A percentile compares a stretch with the other conserved stretches of the same genome.
Evolutionary conservation across 2,113 vertebrate genomes (phyloP).

Genomic region (Oophaga pumilio): DNA sequence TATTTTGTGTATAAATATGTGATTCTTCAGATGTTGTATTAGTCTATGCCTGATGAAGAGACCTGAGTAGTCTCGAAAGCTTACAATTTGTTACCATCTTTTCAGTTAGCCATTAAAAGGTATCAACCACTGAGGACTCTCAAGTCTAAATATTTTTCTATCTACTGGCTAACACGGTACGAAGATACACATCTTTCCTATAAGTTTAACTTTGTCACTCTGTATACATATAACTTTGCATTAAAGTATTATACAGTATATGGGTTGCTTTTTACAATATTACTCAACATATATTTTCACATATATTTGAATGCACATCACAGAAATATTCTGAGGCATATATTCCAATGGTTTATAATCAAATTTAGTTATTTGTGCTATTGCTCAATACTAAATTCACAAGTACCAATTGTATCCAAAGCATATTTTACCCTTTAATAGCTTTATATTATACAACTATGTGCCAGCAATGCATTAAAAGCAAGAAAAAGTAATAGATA

Average conservation of each 20-base stretch:
- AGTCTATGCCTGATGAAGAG: no score
- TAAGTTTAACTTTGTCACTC: no score
- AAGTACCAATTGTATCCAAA: background rate
- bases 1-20: no score
- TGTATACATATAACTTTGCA: background rate
- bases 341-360: background rate
- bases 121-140: no score
- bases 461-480: background rate
- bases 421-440: background rate
- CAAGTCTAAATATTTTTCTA: no score
- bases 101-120: no score
- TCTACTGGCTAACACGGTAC: no score
- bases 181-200: no score
- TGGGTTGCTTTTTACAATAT: background rate
- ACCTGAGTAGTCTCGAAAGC: no score
- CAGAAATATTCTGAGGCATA: background rate
- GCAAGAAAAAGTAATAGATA: conserved; percentile 28
- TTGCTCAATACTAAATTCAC: background rate
- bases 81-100: no score
- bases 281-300: background rate
- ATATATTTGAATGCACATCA: background rate
- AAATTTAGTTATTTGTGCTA: background rate
- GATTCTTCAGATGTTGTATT: no score
- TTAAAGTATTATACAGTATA: background rate
- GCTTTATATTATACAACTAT: conserved; percentile 7